Percentiles rank a stretch among this genome's conserved stretches.
Evolutionary conservation across 1,140 invertebrate genomes (phyloP).

Genomic region (Pectinophora gossypiella): DNA sequence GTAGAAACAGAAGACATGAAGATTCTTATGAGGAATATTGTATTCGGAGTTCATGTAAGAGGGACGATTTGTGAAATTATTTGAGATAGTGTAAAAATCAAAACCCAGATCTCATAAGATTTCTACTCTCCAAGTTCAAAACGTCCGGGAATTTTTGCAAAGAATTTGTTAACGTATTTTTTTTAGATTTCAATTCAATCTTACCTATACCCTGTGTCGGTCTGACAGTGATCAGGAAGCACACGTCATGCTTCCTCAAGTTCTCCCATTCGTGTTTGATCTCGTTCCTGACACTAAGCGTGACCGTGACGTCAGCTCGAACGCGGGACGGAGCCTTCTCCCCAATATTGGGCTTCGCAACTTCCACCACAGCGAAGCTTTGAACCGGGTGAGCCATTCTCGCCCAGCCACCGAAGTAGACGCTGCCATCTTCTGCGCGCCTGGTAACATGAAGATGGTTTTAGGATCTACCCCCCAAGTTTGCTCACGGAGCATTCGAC

Average conservation of each 20-base stretch:
- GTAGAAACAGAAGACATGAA: no score
- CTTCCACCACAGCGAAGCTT: conserved; percentile 96
- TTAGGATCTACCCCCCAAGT: no score
- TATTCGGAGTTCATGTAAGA: no score
- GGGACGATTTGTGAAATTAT: no score
- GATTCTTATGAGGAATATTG: no score
- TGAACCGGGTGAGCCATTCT: conserved; percentile 97
- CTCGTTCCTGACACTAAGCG: conserved; percentile 91
- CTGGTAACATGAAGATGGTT: no score
- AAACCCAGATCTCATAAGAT: no score
- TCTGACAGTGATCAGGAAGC: conserved; percentile 94
- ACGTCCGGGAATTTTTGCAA: no score
- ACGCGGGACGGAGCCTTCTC: conserved; percentile 97
- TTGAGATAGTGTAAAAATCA: no score
- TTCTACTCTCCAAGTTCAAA: no score
- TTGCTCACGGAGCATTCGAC: no score
- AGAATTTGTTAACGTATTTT: not conserved
- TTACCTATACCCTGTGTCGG: conserved; percentile 82
- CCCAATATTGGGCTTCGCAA: conserved; percentile 91
- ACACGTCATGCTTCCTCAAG: conserved; percentile 97
- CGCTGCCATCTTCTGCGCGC: conserved; percentile 90
- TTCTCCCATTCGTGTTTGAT: conserved; percentile 98
- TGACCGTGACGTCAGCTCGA: conserved; percentile 94
- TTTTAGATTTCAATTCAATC: no score
- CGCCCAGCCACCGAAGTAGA: conserved; percentile 97